Conservation (phyloP, 2,888 invertebrate genomes). For the Luffia ferchaultella region DNA sequence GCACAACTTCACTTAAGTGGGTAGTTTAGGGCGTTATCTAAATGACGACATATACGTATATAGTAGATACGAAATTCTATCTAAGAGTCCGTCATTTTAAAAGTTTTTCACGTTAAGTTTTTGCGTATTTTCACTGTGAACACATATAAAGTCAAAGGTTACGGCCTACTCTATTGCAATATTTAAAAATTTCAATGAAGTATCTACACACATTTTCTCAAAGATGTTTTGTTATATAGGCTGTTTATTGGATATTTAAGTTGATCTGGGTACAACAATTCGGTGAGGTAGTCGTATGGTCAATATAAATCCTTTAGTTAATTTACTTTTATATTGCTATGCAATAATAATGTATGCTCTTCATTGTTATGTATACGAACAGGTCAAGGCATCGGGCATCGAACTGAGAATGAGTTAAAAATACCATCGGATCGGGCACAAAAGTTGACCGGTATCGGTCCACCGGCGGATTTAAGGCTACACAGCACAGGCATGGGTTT, state of each 20-base stretch:
- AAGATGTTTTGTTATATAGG: too few species aligned
- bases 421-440: constrained; percentile 47
- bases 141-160: not conserved
- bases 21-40: too few species aligned
- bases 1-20: too few species aligned
- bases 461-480: constrained; percentile 40
- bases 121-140: not conserved
- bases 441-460: constrained; percentile 54
- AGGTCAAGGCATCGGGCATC: constrained; percentile 47
- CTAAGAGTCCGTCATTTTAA: not conserved
- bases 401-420: constrained; percentile 64
- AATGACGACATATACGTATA: too few species aligned
- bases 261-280: too few species aligned
- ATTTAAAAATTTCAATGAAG: not conserved
- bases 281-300: not conserved
- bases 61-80: not conserved
- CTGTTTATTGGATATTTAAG: too few species aligned
- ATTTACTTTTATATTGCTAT: not conserved
- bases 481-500: constrained; percentile 36
- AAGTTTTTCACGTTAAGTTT: not conserved
- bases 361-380: not conserved
- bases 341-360: not conserved
- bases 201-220: not conserved
- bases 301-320: not conserved
- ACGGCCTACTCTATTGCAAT: not conserved